These are phyloP conservation scores for Drosophila melanosoma DNA, from an alignment of 2,888 invertebrate genomes.

Conservation along the genomic window DNA sequence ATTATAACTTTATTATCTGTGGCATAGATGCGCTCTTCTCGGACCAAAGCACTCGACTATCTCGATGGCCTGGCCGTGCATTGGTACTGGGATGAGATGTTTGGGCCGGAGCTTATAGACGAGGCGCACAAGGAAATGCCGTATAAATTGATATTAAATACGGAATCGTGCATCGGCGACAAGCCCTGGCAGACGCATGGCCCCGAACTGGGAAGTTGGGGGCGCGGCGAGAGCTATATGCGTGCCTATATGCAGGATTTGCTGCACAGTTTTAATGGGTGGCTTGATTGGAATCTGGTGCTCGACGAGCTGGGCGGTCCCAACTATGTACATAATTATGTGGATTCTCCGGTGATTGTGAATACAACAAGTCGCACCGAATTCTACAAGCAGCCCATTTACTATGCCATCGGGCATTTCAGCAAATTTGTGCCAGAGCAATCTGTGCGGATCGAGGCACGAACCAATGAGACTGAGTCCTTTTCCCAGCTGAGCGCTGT, in stretches of 20 bases:
- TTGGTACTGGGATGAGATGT: constrained; percentile 91
- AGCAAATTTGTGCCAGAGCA: constrained; percentile 89
- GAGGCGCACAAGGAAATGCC: constrained; percentile 88
- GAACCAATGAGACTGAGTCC: constrained; percentile 66
- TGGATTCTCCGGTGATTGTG: constrained; percentile 91
- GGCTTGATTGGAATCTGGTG: constrained; percentile 97
- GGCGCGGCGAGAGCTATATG: constrained; percentile 89
- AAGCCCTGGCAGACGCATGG: constrained; percentile 86
- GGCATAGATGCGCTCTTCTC: constrained; percentile 86
- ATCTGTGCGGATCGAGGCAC: constrained; percentile 85
- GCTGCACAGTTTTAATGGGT: constrained; percentile 91
- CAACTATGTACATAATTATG: constrained; percentile 87
- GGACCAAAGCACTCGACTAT: constrained; percentile 86
- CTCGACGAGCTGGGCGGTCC: constrained; percentile 92
- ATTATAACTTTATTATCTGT: background rate
- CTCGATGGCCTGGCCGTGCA: constrained; percentile 93
- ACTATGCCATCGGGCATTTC: constrained; percentile 93
- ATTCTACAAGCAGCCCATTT: constrained; percentile 96
- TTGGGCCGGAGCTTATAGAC: constrained; percentile 87
- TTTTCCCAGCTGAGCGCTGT: constrained; percentile 83
- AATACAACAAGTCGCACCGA: constrained; percentile 86
- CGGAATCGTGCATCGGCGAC: constrained; percentile 91
- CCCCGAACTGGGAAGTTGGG: constrained; percentile 91
- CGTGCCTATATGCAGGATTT: constrained; percentile 90
- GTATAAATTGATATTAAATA: constrained; percentile 90